A percentile compares a stretch with the other conserved stretches of the same genome.
Evolutionary conservation across 2,888 invertebrate genomes (phyloP).

Genomic region (Chromoteleia sp.): DNA sequence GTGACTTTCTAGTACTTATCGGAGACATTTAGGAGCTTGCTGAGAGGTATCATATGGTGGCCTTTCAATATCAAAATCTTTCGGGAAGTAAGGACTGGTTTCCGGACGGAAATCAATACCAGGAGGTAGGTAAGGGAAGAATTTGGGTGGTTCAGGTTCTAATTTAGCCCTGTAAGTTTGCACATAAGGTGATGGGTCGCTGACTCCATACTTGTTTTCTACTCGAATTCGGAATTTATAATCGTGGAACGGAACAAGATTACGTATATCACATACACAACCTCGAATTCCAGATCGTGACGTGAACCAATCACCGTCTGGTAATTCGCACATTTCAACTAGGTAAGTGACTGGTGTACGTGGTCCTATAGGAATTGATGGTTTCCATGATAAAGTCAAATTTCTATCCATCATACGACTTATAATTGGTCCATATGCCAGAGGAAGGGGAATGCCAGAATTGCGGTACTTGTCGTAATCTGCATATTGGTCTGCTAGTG

Average conservation of each 20-base stretch:
- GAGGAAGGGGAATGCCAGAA: slow-evolving; percentile 93
- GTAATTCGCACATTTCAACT: slow-evolving; percentile 96
- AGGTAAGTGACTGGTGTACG: slow-evolving; percentile 96
- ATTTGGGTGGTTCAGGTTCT: slow-evolving; percentile 92
- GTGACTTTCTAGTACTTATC: slow-evolving; percentile 93
- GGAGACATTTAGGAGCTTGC: slow-evolving; percentile 94
- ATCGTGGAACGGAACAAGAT: slow-evolving; percentile 96
- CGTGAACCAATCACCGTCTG: slow-evolving; percentile 97
- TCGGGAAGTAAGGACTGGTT: slow-evolving; percentile 94
- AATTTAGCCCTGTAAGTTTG: slow-evolving; percentile 92
- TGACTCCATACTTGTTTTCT: slow-evolving; percentile 98
- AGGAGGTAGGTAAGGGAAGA: slow-evolving; percentile 91
- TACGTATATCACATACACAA: slow-evolving; percentile 95
- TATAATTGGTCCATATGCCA: slow-evolving; percentile 96
- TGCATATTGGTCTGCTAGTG: slow-evolving; percentile 91
- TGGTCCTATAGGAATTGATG: slow-evolving; percentile 94
- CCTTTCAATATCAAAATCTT: slow-evolving; percentile 95
- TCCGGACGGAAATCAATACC: slow-evolving; percentile 94
- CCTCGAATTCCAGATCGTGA: slow-evolving; percentile 93
- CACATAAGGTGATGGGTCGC: slow-evolving; percentile 97
- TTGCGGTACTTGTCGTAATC: slow-evolving; percentile 94
- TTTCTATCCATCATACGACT: slow-evolving; percentile 96
- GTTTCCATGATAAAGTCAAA: slow-evolving; percentile 96
- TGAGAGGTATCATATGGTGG: slow-evolving; percentile 94
- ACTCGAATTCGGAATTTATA: slow-evolving; percentile 98